A percentile compares a stretch with the other conserved stretches of the same genome.
These are phyloP conservation scores for Aphodius granarius DNA, from an alignment of 2,888 invertebrate species.

Conservation along the genomic window DNA sequence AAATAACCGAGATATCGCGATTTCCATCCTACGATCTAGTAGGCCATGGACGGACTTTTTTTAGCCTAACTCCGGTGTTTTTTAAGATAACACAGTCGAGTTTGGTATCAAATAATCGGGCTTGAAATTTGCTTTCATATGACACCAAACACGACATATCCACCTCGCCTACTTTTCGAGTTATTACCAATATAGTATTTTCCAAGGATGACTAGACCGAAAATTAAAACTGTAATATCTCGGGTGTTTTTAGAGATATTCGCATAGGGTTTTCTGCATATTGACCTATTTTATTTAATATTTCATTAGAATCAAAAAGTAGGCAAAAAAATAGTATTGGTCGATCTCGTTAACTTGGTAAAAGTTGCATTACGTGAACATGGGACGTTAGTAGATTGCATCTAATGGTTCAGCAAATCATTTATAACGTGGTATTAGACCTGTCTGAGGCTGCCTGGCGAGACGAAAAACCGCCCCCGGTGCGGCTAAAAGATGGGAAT, in stretches of 20 bases:
- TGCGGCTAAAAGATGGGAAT: constrained; percentile 7
- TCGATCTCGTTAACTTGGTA: background rate
- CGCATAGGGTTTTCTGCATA: background rate
- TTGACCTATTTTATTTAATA: background rate
- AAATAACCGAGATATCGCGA: background rate
- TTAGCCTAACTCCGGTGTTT: background rate
- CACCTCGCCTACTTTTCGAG: constrained; percentile 45
- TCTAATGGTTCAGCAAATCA: constrained; percentile 4
- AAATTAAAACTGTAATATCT: background rate
- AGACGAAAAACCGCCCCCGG: constrained; percentile 15
- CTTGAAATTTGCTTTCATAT: background rate
- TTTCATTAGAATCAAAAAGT: too few relatives aligned
- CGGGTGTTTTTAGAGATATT: background rate
- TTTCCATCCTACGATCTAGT: background rate
- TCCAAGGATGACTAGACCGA: background rate
- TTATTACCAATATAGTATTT: background rate
- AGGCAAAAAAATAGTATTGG: background rate
- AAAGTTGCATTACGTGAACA: background rate
- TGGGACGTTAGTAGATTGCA: background rate
- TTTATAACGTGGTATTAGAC: constrained; percentile 1
- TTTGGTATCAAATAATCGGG: background rate
- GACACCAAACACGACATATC: background rate
- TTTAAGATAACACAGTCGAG: background rate
- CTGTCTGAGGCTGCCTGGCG: constrained; percentile 1
- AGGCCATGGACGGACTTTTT: background rate